Percentiles rank a stretch among this genome's conserved stretches.
Conservation (phyloP, 1,140 invertebrate genomes). For the Brachionus asplanchnoidis region DNA sequence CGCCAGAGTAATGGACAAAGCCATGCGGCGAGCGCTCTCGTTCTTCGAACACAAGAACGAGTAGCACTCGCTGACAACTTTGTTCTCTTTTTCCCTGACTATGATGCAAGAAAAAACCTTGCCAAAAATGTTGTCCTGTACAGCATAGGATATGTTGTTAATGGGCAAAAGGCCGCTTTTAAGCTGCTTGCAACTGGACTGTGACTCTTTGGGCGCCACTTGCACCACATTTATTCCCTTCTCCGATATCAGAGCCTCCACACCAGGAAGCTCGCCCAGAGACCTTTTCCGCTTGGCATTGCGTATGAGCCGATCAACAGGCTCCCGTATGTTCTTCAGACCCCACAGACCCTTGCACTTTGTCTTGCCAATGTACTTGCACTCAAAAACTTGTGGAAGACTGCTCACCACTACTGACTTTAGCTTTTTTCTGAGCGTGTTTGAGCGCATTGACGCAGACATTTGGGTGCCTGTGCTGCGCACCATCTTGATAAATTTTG, state of each 20-base stretch:
- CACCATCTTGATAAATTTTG: constrained; percentile 33
- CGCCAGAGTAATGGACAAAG: constrained; percentile 13
- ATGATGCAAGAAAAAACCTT: constrained; percentile 37
- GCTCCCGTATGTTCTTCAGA: constrained; percentile 13
- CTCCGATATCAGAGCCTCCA: neutral
- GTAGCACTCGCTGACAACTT: constrained; percentile 38
- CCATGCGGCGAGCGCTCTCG: constrained; percentile 3
- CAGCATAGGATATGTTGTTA: constrained; percentile 36
- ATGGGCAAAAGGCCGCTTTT: constrained; percentile 7
- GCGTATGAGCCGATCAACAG: constrained; percentile 9
- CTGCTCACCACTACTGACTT: neutral
- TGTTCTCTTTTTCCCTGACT: neutral
- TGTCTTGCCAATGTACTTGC: constrained; percentile 37
- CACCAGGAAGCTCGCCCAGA: neutral
- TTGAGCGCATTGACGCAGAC: neutral
- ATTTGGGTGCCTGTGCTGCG: constrained; percentile 22
- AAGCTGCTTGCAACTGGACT: neutral
- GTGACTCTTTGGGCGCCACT: neutral
- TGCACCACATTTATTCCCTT: neutral
- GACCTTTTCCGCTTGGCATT: neutral
- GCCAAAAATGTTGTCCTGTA: constrained; percentile 23
- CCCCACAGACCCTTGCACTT: constrained; percentile 36
- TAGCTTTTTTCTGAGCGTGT: neutral
- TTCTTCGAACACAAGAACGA: constrained; percentile 29
- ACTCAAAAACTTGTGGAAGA: constrained; percentile 18